These are phyloP conservation scores for Dendrocincla tyrannina DNA, from an alignment of 2,797 vertebrate species.

Conservation along the genomic window DNA sequence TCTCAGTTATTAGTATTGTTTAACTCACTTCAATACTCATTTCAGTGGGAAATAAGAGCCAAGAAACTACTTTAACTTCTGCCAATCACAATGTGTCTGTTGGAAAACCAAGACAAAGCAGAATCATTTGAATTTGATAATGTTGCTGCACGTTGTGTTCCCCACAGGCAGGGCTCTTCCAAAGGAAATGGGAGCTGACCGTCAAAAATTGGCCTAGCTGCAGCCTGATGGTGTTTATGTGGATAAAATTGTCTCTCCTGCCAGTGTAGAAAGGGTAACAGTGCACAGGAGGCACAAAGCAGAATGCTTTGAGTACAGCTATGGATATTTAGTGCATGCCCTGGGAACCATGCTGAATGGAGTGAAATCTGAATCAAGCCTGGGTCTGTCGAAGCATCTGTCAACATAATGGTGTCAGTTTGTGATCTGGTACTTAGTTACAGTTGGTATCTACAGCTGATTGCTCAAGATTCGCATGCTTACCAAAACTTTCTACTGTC, in stretches of 20 bases:
- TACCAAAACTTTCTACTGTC: not conserved
- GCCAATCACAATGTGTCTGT: not conserved
- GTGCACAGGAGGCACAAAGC: not conserved
- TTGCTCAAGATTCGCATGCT: not conserved
- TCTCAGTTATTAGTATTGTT: not conserved
- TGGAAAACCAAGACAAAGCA: not conserved
- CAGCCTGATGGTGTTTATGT: not conserved
- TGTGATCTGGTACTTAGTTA: not conserved
- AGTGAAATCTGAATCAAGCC: not conserved
- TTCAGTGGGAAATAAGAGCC: not conserved
- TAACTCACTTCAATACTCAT: not conserved
- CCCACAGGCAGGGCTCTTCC: not conserved
- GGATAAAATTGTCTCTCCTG: not conserved
- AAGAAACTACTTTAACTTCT: not conserved
- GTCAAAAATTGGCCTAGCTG: not conserved
- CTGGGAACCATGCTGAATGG: not conserved
- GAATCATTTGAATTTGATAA: not conserved
- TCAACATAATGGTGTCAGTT: not conserved
- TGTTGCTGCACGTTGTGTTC: not conserved
- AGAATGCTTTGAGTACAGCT: not conserved
- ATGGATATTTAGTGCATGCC: accelerated
- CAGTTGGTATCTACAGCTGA: not conserved
- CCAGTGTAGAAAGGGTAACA: not conserved
- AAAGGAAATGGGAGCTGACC: not conserved
- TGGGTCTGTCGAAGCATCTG: not conserved